Evolutionary conservation across 2,888 invertebrate genomes (phyloP).

Genomic region (Heliconius aoede): DNA sequence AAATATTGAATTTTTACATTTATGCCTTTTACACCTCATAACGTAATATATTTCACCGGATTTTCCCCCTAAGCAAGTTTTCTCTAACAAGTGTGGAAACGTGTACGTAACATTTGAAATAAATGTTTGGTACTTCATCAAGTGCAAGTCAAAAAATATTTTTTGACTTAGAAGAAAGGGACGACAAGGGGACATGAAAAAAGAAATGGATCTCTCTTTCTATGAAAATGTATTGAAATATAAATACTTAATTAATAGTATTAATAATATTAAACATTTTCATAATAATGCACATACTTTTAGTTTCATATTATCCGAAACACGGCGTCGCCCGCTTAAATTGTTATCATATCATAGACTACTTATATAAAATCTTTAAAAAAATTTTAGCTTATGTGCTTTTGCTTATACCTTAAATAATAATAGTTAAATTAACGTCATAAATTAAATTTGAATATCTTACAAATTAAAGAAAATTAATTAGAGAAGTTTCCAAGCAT

Average conservation of each 20-base stretch:
- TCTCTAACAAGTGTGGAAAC: conserved; percentile 72
- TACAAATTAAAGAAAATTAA: conserved; percentile 46
- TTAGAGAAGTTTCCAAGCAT: conserved; percentile 54
- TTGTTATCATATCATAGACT: too few species aligned
- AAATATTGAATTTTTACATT: conserved; percentile 84
- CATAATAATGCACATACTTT: not conserved
- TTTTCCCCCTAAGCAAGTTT: conserved; percentile 73
- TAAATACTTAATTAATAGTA: conserved; percentile 37
- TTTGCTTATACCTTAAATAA: too few species aligned
- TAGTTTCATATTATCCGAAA: too few species aligned
- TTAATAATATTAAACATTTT: not conserved
- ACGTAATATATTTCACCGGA: conserved; percentile 79
- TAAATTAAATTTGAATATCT: not conserved
- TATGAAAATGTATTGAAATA: conserved; percentile 22
- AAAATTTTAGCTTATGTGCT: too few species aligned
- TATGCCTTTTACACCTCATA: conserved; percentile 83
- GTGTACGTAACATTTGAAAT: conserved; percentile 68
- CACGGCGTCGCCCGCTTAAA: too few species aligned
- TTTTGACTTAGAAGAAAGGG: too few species aligned
- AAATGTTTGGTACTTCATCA: conserved; percentile 82
- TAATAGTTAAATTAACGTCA: too few species aligned
- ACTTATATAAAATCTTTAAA: too few species aligned
- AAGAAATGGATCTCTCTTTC: not conserved
- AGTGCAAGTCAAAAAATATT: conserved; percentile 50
- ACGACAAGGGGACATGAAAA: too few species aligned